phyloP scores from a whole-genome alignment of 2,888 invertebrate genomes.

The Cheilosia pagana region DNA sequence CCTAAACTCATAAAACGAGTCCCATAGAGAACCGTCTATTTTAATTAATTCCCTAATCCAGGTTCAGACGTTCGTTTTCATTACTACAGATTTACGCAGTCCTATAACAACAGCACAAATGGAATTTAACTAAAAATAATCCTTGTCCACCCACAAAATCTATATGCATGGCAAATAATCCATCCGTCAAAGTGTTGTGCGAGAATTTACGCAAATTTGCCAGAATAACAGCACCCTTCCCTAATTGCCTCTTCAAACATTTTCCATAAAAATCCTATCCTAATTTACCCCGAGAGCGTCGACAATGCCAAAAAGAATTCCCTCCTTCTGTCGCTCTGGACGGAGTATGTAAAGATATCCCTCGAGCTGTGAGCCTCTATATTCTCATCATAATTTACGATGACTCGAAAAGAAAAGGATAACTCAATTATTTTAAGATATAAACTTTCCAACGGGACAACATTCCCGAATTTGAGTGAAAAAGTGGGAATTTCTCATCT shows the following conservation, averaged over 20 bases:
- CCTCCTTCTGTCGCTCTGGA: background rate
- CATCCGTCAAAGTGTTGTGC: constrained; percentile 1
- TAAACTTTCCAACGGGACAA: constrained; percentile 14
- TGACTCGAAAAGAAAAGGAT: constrained; percentile 15
- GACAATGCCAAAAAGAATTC: background rate
- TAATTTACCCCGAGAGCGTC: background rate
- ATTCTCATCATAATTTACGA: constrained; percentile 29
- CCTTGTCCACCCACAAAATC: background rate
- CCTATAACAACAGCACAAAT: background rate
- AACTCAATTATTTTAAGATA: constrained; percentile 41
- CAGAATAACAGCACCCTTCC: background rate
- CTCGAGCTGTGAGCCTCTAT: background rate
- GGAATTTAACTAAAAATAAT: background rate
- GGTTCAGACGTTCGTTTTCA: too few species aligned
- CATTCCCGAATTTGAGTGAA: background rate
- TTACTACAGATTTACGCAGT: too few species aligned
- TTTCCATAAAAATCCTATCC: constrained; percentile 16
- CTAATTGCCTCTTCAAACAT: constrained; percentile 25
- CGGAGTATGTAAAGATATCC: background rate
- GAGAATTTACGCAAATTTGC: constrained; percentile 11
- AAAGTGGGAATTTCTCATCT: background rate
- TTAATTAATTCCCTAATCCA: too few species aligned
- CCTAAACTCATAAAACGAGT: too few species aligned
- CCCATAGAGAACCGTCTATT: too few species aligned
- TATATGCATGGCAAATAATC: background rate